These are phyloP conservation scores for Bergia puertoricense DNA, from an alignment of 92 coral and sea anemone genomes.

Conservation along the genomic window DNA sequence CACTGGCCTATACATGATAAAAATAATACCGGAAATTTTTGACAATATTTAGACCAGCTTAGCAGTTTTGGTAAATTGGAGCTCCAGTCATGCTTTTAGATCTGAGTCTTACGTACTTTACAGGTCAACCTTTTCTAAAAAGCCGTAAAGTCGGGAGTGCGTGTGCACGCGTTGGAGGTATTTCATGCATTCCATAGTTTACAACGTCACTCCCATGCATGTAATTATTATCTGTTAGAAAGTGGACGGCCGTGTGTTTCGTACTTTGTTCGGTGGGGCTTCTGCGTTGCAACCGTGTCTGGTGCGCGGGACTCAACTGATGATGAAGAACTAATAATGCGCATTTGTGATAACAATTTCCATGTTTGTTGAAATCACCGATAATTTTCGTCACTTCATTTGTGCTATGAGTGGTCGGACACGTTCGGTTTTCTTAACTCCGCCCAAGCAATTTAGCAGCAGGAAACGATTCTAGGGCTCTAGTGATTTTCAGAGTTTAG, in stretches of 20 bases:
- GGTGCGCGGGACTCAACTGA: neutral
- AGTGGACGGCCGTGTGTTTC: neutral
- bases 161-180: too few relatives aligned
- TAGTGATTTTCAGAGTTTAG: neutral
- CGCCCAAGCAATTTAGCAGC: slow-evolving; percentile 14
- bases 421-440: neutral
- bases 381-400: neutral
- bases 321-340: neutral
- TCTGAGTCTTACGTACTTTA: too few relatives aligned
- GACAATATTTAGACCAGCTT: too few relatives aligned
- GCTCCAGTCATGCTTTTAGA: too few relatives aligned
- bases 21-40: too few relatives aligned
- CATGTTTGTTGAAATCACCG: neutral
- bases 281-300: neutral
- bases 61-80: too few relatives aligned
- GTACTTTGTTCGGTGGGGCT: neutral
- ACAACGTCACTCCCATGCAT: too few relatives aligned
- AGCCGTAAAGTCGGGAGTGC: too few relatives aligned
- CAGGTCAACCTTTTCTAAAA: too few relatives aligned
- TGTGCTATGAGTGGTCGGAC: neutral
- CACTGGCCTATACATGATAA: too few relatives aligned
- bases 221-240: neutral
- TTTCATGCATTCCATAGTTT: too few relatives aligned
- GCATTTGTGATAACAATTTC: neutral
- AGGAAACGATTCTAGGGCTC: neutral